phyloP scores from a whole-genome alignment of 2,797 vertebrate genomes.

The Chiroxiphia lanceolata region DNA sequence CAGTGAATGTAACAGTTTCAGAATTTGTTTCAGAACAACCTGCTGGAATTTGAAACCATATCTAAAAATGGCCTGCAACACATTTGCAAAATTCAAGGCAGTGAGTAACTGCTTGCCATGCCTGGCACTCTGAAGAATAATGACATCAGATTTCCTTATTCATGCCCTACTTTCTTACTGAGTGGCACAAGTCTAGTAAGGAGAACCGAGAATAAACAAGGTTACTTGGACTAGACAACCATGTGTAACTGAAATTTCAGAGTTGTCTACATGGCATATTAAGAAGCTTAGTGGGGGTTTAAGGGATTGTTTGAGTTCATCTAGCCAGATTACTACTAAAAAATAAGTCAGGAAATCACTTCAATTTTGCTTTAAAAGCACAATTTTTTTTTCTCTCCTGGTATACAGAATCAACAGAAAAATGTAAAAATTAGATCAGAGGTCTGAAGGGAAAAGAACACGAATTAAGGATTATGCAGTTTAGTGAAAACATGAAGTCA shows the following conservation, averaged over 20 bases:
- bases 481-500: neutral
- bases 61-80: neutral
- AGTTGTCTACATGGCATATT: neutral
- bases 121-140: neutral
- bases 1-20: neutral
- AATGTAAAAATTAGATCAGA: neutral
- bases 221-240: neutral
- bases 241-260: neutral
- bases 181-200: neutral
- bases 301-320: neutral
- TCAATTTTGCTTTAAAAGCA: neutral
- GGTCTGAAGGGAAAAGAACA: neutral
- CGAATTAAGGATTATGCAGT: neutral
- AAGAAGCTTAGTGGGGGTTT: neutral
- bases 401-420: neutral
- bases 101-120: neutral
- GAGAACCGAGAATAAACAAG: neutral
- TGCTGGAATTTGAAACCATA: neutral
- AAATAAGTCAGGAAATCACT: neutral
- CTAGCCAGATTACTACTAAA: neutral
- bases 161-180: neutral
- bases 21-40: neutral
- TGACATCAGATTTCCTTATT: neutral
- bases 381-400: neutral
- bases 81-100: neutral